A percentile compares a stretch with the other conserved stretches of the same genome.
phyloP scores from a whole-genome alignment of 37 sponge, comb jelly and placozoan genomes.

The Haliclona indistincta region DNA sequence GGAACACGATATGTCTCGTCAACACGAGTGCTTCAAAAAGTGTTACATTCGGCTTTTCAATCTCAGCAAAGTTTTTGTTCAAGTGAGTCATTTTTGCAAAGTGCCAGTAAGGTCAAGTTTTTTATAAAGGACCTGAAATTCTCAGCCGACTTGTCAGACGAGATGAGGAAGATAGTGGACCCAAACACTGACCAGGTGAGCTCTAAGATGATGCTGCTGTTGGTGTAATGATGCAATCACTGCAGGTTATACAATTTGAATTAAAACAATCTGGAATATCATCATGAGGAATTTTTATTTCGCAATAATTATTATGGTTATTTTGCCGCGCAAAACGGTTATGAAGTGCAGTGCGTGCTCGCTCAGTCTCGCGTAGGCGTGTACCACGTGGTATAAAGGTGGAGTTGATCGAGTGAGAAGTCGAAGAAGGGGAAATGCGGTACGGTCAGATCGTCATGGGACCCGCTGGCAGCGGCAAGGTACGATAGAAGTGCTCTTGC shows the following conservation, averaged over 20 bases:
- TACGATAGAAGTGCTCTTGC: constrained; percentile 6
- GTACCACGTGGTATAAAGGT: too few species aligned
- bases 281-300: too few species aligned
- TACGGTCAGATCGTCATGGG: constrained; percentile 99
- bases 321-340: too few species aligned
- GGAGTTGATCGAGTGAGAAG: neutral
- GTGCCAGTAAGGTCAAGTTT: neutral
- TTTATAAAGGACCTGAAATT: constrained; percentile 11
- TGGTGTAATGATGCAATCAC: too few species aligned
- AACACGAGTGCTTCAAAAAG: constrained; percentile 47
- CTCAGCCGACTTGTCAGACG: constrained; percentile 15
- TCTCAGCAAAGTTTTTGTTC: constrained; percentile 66
- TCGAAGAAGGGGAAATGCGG: constrained; percentile 61
- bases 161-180: constrained; percentile 42
- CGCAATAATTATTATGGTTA: too few species aligned
- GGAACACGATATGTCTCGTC: constrained; percentile 28
- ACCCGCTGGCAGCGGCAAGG: constrained; percentile 98
- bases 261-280: constrained; percentile 4
- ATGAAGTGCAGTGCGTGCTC: too few species aligned
- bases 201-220: too few species aligned
- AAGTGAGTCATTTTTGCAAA: constrained; percentile 13
- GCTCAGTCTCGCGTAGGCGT: too few species aligned
- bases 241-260: constrained; percentile 52
- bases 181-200: constrained; percentile 37
- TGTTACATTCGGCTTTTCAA: constrained; percentile 64